Base-by-base conservation (phyloP, 2,797 vertebrate genomes). In the Ibycter americanus region DNA sequence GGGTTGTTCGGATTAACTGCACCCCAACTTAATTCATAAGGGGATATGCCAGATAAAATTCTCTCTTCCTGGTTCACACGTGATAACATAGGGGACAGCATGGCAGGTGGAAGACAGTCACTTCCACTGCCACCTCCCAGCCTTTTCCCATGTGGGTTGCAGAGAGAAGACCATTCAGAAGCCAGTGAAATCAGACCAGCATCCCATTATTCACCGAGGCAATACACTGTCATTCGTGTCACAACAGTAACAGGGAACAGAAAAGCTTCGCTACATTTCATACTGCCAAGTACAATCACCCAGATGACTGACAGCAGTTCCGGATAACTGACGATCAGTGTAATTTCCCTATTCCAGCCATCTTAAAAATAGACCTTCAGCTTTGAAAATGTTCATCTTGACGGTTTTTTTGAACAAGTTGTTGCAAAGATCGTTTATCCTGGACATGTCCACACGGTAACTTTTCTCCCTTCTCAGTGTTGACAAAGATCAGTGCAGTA, bases 301-400 rank as follows among this genome's bases (percentile, higher is more conserved):
- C 66, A 66, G 80, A 93, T 85, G 55, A 93, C 78, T 92, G 95
- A 90, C 83, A 93, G 91, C 89, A 90, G 71, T 79, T 66, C 32
- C 19, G 5, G 61, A 66, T 82, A 96, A 90, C 70, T 92, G 86
- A 86, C 83, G 94, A 93, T 79, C 44, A 72, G 63, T 80, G 71
- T 63, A 90, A 89, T 96, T 92, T 96, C 95, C 67, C 47, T 85
- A 91, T 95, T 96, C 93, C 76, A 83, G 73, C 40, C 70, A 42
- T 36, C 52, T 87, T 73, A 80, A 96, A 96, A 96, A 93, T 54
- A 94, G 80, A 85, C 29, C 16, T 87, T 91, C 81, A 86, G 32
- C 49, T 79, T 87, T 0, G 5, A 72, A 81, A 86, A 84, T 36
- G 34, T 73, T 91, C 90, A 68, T 73, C 84, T 58, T 56, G 27